Base-by-base conservation (phyloP, 2,888 invertebrate species). In the Stratiomys singularior region DNA sequence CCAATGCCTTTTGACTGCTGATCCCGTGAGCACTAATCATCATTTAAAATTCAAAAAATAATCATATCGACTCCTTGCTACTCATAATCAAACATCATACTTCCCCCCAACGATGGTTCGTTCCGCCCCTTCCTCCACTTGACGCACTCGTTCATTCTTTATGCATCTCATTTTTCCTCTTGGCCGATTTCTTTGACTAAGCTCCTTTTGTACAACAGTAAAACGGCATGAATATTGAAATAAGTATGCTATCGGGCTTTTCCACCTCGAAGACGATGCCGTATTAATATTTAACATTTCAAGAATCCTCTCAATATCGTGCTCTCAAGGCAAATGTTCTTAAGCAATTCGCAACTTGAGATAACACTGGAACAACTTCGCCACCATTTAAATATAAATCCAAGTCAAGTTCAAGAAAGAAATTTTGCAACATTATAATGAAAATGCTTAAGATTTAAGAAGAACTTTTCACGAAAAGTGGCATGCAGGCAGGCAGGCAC, bases 401-500 rank as follows among this genome's bases (percentile, higher is more conserved):
- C 60, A 23, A 60, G 60, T 60, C 60, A 60, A 60, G 60, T 60
- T 60, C 60, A 25, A 60, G 23, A 60, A 60, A 23, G 18, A 52
- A 37, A 37, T 37, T 52, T 60, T 25, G 60, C 60, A 60, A 60
- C 60, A 60, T 60, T 13, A 60, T 37, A 37, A 37, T 60, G 60
- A 60, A 60, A 60, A 15, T 23, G 25, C 60, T 60, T 25, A n/a
- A 21, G 21, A 25, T 60, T 60, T 1, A 60, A 25, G 25, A 25
- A 60, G 25, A n/a, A n/a, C 23, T 25, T 21, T 25, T 25, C 2
- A 23, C 2, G 60, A 52, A 52, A 13, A 44, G 13, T 13, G 13
- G n/a, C 37, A 9, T 37, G 37, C 3, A 9, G 3, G 52, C 4
- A 4, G 52, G 15, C 52, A 52, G 15, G 18, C 15, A 52, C 37